These are phyloP conservation scores for Nomia melanderi DNA, from an alignment of 1,140 invertebrate genomes.

Conservation along the genomic window DNA sequence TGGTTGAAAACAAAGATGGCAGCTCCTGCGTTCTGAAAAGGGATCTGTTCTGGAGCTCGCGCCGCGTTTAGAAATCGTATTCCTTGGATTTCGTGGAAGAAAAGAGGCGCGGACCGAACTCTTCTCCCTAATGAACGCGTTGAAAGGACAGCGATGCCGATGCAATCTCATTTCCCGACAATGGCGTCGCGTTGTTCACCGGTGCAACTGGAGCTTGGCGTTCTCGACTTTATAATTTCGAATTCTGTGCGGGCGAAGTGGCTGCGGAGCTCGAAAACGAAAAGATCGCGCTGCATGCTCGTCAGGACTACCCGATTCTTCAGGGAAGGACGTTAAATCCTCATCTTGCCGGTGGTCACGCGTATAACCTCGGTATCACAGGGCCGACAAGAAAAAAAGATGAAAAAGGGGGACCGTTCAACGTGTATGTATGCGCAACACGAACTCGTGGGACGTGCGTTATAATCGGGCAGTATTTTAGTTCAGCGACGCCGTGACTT, in stretches of 20 bases:
- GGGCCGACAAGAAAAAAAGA: not conserved
- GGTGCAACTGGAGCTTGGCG: not conserved
- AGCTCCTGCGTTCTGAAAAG: not conserved
- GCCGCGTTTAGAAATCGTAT: not conserved
- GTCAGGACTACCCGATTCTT: conserved; percentile 50
- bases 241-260: conserved; percentile 34
- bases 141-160: not conserved
- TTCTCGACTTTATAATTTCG: conserved; percentile 34
- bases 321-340: conserved; percentile 41
- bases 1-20: not conserved
- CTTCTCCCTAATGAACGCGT: not conserved
- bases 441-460: conserved; percentile 20
- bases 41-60: not conserved
- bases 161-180: not conserved
- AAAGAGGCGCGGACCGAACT: too few species aligned
- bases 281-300: conserved; percentile 4
- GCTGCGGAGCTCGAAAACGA: not conserved
- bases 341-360: conserved; percentile 50
- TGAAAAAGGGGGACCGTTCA: conserved; percentile 12
- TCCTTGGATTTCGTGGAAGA: too few species aligned
- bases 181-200: not conserved
- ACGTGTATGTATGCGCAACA: conserved; percentile 42
- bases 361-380: conserved; percentile 13
- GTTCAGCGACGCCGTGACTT: conserved; percentile 23
- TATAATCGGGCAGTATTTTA: conserved; percentile 37